Percentiles rank a stretch among this genome's conserved stretches.
These are phyloP conservation scores for Natator depressus DNA, from an alignment of 2,113 vertebrate genomes.

Conservation along the genomic window DNA sequence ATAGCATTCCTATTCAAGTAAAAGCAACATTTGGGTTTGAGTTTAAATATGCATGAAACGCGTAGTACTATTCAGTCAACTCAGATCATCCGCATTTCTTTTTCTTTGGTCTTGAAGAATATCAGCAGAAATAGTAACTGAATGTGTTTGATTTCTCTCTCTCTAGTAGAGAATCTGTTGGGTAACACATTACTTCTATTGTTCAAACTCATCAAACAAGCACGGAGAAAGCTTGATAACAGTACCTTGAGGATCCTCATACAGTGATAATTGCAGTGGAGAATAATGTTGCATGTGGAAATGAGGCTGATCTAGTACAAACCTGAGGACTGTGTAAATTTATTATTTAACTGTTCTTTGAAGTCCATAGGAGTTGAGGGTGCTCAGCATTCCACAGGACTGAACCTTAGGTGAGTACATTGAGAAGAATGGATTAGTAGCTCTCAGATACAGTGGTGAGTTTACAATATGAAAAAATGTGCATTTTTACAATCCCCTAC, in stretches of 20 bases:
- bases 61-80: not conserved
- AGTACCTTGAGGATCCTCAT: slow-evolving; percentile 44
- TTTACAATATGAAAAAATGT: slow-evolving; percentile 24
- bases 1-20: not conserved
- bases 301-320: slow-evolving; percentile 41
- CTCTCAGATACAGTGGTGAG: not conserved
- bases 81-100: slow-evolving; percentile 1
- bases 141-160: slow-evolving; percentile 62
- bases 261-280: slow-evolving; percentile 47
- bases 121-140: slow-evolving; percentile 39
- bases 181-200: slow-evolving; percentile 52
- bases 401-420: not conserved
- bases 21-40: slow-evolving; percentile 21
- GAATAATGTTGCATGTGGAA: slow-evolving; percentile 26
- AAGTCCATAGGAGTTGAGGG: slow-evolving; percentile 17
- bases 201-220: slow-evolving; percentile 53
- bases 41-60: slow-evolving; percentile 3
- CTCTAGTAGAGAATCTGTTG: slow-evolving; percentile 19
- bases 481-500: not conserved
- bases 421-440: not conserved
- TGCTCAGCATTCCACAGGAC: not conserved
- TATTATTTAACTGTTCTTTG: not conserved
- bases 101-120: slow-evolving; percentile 49
- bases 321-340: slow-evolving; percentile 23
- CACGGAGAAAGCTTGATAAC: slow-evolving; percentile 55